Evolutionary conservation across 37 sponge, comb jelly and placozoan genomes (phyloP), one percentile per base, ranked within the genome.

Genomic region (Chondrilla cf. caribensis): DNA sequence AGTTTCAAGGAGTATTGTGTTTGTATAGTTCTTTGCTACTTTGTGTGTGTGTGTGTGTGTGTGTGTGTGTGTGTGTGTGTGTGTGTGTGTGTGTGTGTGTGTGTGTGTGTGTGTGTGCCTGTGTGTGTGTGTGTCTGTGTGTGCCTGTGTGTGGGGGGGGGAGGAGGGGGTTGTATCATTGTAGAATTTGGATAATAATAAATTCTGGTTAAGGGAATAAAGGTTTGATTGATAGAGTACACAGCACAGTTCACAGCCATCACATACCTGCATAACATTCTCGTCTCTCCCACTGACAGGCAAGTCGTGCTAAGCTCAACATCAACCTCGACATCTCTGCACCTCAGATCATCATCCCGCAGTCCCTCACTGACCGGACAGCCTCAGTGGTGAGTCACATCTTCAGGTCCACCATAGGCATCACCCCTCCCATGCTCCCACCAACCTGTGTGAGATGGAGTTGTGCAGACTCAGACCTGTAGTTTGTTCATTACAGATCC

Each of bases 261-360:
- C n/a, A n/a, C n/a, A n/a, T n/a, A n/a, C n/a, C n/a, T n/a, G n/a
- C n/a, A n/a, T n/a, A n/a, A n/a, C n/a, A n/a, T n/a, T n/a, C n/a
- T n/a, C n/a, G n/a, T n/a, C 44, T 78, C 44, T 37, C 35, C 19
- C 66, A 4, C 19, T 29, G 38, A 9, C 78, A 89, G 89, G 32
- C 86, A 1, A 85, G 78, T 36, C 54, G 66, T 33, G 72, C 66
- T 39, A 79, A 32, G 19, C 90, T 85, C 60, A 70, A 81, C 0
- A 60, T 95, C 21, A 58, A 87, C 35, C 44, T 95, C 51, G 87
- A 92, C 83, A 84, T 95, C 39, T 83, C 88, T 59, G 96, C 96
- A 39, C 96, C 96, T 38, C 90, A 85, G 21, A 58, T 95, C 24
- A 87, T 95, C 11, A 44, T 95, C 3, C 96, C 96, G 8, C 70